phyloP scores from a whole-genome alignment of 2,113 vertebrate genomes.

The Psephotus haematonotus region DNA sequence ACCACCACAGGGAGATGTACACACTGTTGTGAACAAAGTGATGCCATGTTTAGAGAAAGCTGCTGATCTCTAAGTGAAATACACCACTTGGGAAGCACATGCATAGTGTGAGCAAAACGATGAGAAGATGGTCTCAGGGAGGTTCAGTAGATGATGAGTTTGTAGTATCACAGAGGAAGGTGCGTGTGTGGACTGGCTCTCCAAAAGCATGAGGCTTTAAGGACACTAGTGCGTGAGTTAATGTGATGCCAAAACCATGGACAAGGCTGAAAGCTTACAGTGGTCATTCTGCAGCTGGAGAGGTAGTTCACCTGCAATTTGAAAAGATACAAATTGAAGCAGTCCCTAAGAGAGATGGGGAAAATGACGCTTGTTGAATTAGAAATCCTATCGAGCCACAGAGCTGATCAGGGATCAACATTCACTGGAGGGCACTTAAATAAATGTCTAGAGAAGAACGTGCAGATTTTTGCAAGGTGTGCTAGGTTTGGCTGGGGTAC shows the following conservation, averaged over 20 bases:
- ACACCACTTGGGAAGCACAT: not conserved
- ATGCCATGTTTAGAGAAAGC: not conserved
- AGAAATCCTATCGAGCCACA: not conserved
- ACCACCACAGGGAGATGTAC: not conserved
- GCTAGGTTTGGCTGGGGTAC: not conserved
- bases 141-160: not conserved
- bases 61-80: not conserved
- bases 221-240: not conserved
- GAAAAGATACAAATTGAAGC: not conserved
- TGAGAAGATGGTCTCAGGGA: not conserved
- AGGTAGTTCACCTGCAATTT: not conserved
- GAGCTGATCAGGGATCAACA: not conserved
- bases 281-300: not conserved
- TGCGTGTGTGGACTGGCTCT: fast-evolving
- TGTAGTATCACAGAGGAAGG: not conserved
- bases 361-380: not conserved
- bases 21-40: not conserved
- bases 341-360: not conserved
- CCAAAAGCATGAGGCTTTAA: not conserved
- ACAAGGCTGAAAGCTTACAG: not conserved
- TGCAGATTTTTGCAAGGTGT: not conserved
- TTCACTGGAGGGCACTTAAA: not conserved
- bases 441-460: not conserved
- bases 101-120: not conserved
- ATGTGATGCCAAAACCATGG: not conserved